These are phyloP conservation scores for Cheilosia impressa DNA, from an alignment of 2,888 invertebrate genomes.

Conservation along the genomic window DNA sequence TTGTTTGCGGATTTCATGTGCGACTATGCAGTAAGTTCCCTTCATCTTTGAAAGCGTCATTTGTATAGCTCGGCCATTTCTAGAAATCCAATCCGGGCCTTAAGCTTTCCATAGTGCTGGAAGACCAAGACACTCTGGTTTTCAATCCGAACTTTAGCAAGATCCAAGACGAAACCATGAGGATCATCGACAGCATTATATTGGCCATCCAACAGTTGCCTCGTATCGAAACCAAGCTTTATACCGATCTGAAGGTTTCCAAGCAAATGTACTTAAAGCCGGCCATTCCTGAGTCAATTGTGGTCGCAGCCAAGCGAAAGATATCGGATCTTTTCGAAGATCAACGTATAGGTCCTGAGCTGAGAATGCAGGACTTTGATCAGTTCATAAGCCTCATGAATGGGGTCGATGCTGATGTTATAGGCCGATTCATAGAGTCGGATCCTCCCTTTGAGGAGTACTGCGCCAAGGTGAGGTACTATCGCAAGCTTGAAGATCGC, in stretches of 20 bases:
- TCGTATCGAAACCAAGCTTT: conserved; percentile 90
- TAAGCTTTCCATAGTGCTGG: conserved; percentile 80
- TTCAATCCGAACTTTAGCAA: conserved; percentile 91
- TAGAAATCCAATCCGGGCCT: conserved; percentile 90
- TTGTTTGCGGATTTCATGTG: conserved; percentile 91
- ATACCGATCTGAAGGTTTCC: conserved; percentile 80
- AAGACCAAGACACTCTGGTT: conserved; percentile 85
- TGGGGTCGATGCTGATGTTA: conserved; percentile 85
- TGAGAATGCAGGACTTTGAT: conserved; percentile 91
- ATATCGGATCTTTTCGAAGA: conserved; percentile 88
- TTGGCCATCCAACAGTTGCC: conserved; percentile 89
- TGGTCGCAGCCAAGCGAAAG: conserved; percentile 86
- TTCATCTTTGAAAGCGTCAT: neutral
- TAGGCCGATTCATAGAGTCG: conserved; percentile 88
- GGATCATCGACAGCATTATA: conserved; percentile 90
- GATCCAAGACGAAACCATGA: conserved; percentile 88
- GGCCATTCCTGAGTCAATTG: conserved; percentile 88
- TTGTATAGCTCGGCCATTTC: conserved; percentile 71
- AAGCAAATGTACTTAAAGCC: conserved; percentile 84
- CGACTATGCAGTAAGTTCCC: conserved; percentile 87
- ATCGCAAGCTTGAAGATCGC: conserved; percentile 86
- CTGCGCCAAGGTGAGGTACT: conserved; percentile 86
- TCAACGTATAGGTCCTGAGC: conserved; percentile 89
- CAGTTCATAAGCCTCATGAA: conserved; percentile 90
- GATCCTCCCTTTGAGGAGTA: conserved; percentile 88